Base-by-base conservation (phyloP, 2,113 vertebrate species). In the Eleginops maclovinus region DNA sequence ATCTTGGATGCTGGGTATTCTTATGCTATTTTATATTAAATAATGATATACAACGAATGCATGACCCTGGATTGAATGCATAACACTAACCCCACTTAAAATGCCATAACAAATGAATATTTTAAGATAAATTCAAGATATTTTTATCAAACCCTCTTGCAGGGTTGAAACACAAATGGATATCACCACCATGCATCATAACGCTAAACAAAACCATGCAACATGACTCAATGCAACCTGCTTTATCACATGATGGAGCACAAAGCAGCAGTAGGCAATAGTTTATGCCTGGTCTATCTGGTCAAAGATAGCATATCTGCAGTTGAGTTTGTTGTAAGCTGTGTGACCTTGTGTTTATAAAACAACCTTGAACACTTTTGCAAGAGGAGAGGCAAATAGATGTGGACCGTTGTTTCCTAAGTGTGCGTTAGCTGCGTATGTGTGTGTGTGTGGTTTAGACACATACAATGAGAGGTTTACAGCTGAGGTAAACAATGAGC, bases 291-390 rank as follows among this genome's bases (percentile, higher is more conserved):
- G 55, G 60, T 56, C n/a, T 56, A 59, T 36, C 31, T 36, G 31
- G 31, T 36, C 31, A 68, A 82, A 65, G 41, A 41, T 5, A 3
- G 31, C 28, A 31, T 82, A 69, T 78, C 79, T 76, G 75, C 66
- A 71, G 59, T 79, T 83, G 79, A 85, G 85, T 89, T 91, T 87
- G 87, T 80, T 70, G 41, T 47, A 50, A 67, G 67, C 83, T 49
- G 54, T 36, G 15, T 75, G 78, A 86, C 87, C 86, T 90, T 88
- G 88, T 58, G 70, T 73, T 80, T 86, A 64, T 79, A 58, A 58
- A 51, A 77, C 9, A 41, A 83, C 91, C 87, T 89, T 90, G 87
- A 79, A 82, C 58, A 73, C 62, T 63, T 81, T 83, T 83, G 84
- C 80, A 78, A 81, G 58, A 78, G 64, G 47, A 87, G 74, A 83